Evolutionary conservation across 2,113 vertebrate genomes (phyloP).

Genomic region (Galbula dea): DNA sequence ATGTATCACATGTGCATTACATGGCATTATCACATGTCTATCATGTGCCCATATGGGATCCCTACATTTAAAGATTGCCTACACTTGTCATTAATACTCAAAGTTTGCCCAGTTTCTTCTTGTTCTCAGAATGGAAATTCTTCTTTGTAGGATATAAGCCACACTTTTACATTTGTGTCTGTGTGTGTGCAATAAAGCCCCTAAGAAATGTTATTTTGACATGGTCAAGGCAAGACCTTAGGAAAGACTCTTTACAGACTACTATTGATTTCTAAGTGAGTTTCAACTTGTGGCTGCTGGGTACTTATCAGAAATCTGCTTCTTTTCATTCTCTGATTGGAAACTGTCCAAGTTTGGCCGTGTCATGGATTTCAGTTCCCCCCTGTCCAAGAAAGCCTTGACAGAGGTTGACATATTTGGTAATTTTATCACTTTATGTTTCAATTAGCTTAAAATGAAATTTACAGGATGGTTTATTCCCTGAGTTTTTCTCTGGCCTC

Average conservation of each 20-base stretch:
- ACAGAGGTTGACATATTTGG: neutral
- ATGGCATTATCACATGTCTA: too few species aligned
- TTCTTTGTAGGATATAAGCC: neutral
- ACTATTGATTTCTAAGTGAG: neutral
- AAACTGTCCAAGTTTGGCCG: neutral
- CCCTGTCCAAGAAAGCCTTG: neutral
- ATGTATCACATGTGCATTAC: neutral
- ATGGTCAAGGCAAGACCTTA: neutral
- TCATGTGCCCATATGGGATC: neutral
- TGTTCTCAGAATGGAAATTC: neutral
- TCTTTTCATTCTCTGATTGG: neutral
- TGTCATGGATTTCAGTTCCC: neutral
- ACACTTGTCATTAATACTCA: neutral
- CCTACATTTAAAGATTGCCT: neutral
- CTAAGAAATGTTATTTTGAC: neutral
- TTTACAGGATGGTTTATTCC: neutral
- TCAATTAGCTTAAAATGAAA: conserved; percentile 34
- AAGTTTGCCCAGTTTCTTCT: neutral
- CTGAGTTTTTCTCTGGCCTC: neutral
- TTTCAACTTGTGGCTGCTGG: neutral
- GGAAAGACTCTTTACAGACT: neutral
- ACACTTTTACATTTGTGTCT: neutral
- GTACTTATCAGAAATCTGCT: neutral
- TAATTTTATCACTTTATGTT: conserved; percentile 21
- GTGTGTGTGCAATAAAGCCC: neutral